Evolutionary conservation across 1,140 invertebrate genomes (phyloP), one percentile per base, ranked within the genome.

Genomic region (Geopemphigus sp.): DNA sequence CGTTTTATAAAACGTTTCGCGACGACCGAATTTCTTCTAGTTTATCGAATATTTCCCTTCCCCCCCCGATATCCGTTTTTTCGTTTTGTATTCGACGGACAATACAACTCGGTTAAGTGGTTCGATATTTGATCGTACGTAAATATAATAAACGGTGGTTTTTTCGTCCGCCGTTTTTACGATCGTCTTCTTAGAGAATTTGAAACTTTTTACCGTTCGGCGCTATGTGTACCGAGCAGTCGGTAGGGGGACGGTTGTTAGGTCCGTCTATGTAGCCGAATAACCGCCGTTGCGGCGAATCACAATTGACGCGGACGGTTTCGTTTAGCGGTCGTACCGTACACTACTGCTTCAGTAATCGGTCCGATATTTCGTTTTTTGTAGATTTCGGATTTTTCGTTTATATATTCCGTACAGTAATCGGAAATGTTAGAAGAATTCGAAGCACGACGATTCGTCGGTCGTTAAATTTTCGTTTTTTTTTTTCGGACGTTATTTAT

Each of bases 1-100:
- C 17, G 6, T 70, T 70, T 70, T 70, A 53, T n/a, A n/a, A n/a
- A 70, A 29, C 10, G 53, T 70, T 70, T 70, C 17, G 22, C 17
- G 26, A 53, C 26, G 26, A 53, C 66, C 8, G 47, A 53, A 68
- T 68, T 57, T 24, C 11, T 57, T 73, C 32, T 73, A 56, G 56
- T 73, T 26, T 19, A 56, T 73, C 19, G 24, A 56, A 8, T 45
- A 22, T 45, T 39, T 73, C 5, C 39, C 22, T 70, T 8, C 39
- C 15, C n/a, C n/a, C n/a, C n/a, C n/a, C n/a, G n/a, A n/a, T 39
- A 57, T 70, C 53, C 1, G 53, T 39, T 15, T 29, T 74, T 64
- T 64, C 8, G 26, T 64, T 29, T 54, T 54, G 53, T 64, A 45
- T 12, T 66, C 32, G 12, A 22, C n/a, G 26, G 29, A 74, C 26